These are phyloP conservation scores for Myotis myotis DNA, from an alignment of 2,797 vertebrate genomes.

Conservation along the genomic window DNA sequence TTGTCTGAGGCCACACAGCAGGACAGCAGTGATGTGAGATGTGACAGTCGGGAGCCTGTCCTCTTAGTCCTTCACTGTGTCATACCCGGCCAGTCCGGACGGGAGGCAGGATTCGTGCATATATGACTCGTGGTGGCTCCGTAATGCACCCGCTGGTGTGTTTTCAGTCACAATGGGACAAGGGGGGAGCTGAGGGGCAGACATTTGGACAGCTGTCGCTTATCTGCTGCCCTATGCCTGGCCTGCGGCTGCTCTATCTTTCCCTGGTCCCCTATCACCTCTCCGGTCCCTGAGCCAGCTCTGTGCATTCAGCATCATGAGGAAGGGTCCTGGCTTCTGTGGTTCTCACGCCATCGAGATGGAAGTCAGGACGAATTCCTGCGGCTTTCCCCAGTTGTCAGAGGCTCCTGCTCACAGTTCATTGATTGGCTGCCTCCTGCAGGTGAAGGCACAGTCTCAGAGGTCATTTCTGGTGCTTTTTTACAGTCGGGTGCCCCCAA, in stretches of 20 bases:
- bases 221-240: fast-evolving
- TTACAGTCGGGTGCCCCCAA: too few species aligned
- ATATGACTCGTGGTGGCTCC: background rate
- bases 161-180: background rate
- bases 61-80: background rate
- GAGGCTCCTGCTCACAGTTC: background rate
- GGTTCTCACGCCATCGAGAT: background rate
- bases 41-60: background rate
- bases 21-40: background rate
- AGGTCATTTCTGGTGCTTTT: too few species aligned
- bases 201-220: background rate
- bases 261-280: background rate
- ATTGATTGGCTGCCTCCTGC: too few species aligned
- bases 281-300: background rate
- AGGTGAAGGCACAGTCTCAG: too few species aligned
- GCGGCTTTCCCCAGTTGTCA: fast-evolving
- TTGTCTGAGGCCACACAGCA: background rate
- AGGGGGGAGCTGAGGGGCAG: fast-evolving
- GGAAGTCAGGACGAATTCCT: background rate
- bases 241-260: background rate
- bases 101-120: background rate
- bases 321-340: background rate
- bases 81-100: background rate
- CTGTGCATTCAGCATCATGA: background rate
- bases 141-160: background rate